Evolutionary conservation across 2,113 vertebrate genomes (phyloP), one percentile per base, ranked within the genome.

Genomic region (Oenanthe oenanthe): DNA sequence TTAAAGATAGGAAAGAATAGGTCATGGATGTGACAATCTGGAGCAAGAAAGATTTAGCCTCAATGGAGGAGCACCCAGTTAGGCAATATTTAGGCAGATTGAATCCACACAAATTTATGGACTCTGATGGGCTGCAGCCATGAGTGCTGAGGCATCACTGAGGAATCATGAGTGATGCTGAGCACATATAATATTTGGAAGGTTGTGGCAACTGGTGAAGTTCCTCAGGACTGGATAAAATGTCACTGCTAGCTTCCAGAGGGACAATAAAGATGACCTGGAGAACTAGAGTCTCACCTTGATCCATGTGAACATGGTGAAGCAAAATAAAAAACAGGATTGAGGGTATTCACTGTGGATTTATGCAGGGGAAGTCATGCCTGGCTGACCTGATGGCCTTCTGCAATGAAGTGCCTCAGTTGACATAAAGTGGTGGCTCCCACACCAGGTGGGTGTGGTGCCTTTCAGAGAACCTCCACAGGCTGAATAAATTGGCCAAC

Each of bases 371-470:
- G 5, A 86, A 85, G 32, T 54, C 12, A 24, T 13, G 14, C 17
- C n/a, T 82, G 40, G 10, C 32, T 74, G 61, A 40, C 26, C 13
- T 2, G 1, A 24, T 65, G 24, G 54, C 20, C 45, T 77, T 77
- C 45, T 60, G 36, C 75, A 71, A 31, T 18, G 54, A 85, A 85
- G 47, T 36, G 11, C 31, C 45, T 57, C 57, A 6, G 7, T 29
- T 2, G 8, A 56, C 12, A 18, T 4, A 20, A 43, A 68, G 18
- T 18, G 28, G 10, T 22, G 32, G 38, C 11, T 0, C 0, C 22
- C 18, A 63, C 4, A 29, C 6, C 43, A 43, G 14, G 12, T 21
- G 4, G 7, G 9, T 50, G 56, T 24, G 15, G 1, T 66, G 38
- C 15, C n/a, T 31, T 70, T 65, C 63, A 73, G 72, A 48, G 31